Evolutionary conservation across 2,888 invertebrate genomes (phyloP).

Genomic region (Philonicus albiceps): DNA sequence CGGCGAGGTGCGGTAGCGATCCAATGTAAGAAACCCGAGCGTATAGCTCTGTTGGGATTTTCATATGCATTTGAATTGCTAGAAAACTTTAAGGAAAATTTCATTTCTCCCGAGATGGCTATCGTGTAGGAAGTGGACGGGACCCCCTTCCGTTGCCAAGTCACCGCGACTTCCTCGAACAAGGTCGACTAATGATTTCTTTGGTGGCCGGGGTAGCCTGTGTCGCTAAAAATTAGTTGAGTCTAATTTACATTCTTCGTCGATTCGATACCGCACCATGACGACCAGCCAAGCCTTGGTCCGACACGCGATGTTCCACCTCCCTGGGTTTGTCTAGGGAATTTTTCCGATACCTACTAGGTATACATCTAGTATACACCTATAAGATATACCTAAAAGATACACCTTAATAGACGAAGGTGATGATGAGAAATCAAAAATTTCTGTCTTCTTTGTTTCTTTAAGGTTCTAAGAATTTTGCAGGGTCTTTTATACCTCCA

Average conservation of each 20-base stretch:
- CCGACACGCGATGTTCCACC: background rate
- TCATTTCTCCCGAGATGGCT: background rate
- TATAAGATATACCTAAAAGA: background rate
- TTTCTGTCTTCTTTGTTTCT: background rate
- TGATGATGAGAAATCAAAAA: background rate
- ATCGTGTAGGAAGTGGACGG: background rate
- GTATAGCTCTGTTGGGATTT: background rate
- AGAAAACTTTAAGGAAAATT: background rate
- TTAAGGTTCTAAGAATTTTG: background rate
- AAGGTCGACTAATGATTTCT: background rate
- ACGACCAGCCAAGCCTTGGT: background rate
- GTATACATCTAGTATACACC: background rate
- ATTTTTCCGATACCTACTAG: background rate
- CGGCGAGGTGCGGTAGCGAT: background rate
- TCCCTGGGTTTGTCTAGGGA: background rate
- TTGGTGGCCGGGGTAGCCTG: background rate
- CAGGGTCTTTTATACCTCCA: background rate
- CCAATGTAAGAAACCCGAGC: background rate
- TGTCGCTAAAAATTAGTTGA: background rate
- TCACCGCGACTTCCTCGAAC: background rate
- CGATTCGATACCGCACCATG: background rate
- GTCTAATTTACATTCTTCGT: background rate
- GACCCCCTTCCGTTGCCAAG: background rate
- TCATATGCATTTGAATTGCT: background rate
- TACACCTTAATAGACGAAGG: background rate